Percentiles rank a stretch among this genome's conserved stretches.
phyloP scores from a whole-genome alignment of 1,140 invertebrate genomes.

The Acromyrmex echinatior region DNA sequence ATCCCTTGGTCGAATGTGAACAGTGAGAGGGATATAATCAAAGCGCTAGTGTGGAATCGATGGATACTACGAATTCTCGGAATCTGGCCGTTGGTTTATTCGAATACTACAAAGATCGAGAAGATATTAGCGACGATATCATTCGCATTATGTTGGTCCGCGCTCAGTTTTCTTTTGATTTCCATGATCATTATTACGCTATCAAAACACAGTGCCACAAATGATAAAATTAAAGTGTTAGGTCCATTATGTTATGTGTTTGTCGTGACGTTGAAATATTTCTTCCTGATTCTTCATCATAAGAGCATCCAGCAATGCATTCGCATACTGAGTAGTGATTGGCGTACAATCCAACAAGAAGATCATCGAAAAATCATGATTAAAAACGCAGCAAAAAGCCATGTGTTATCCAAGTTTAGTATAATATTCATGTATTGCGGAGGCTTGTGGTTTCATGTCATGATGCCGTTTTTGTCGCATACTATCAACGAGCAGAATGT shows the following conservation, averaged over 20 bases:
- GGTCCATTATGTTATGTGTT: not conserved
- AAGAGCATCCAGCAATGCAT: not conserved
- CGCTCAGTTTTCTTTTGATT: slow-evolving; percentile 5
- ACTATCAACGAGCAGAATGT: slow-evolving; percentile 16
- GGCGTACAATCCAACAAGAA: not conserved
- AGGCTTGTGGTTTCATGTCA: slow-evolving; percentile 45
- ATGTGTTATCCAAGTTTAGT: slow-evolving; percentile 30
- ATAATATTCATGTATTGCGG: slow-evolving; percentile 43
- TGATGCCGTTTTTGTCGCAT: slow-evolving; percentile 31
- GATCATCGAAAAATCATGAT: slow-evolving; percentile 33
- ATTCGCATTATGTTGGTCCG: not conserved
- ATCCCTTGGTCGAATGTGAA: slow-evolving; percentile 12
- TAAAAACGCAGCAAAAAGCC: slow-evolving; percentile 27
- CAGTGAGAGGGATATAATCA: not conserved
- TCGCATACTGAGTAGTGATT: slow-evolving; percentile 3
- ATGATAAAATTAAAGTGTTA: slow-evolving; percentile 4
- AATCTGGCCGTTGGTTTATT: not conserved
- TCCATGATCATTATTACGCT: not conserved
- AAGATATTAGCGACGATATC: slow-evolving; percentile 10
- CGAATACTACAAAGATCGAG: not conserved
- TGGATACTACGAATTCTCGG: slow-evolving; percentile 16
- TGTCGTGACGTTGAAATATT: not conserved
- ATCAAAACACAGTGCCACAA: not conserved
- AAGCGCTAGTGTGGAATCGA: not conserved
- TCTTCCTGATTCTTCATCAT: not conserved